Evolutionary conservation across 2,113 vertebrate species (phyloP).

Genomic region (Macquaria australasica): DNA sequence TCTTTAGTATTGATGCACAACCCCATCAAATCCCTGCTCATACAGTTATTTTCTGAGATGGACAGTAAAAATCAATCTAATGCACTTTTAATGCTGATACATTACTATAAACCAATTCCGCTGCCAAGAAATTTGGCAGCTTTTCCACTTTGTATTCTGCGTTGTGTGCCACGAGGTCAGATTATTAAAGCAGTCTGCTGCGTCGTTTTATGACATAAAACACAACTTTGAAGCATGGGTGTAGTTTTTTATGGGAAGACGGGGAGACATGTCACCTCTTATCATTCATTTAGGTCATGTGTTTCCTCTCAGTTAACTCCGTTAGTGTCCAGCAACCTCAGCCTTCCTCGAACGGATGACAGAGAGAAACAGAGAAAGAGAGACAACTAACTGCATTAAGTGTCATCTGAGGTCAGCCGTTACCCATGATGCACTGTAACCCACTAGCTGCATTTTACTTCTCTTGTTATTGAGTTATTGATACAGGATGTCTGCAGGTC

Average conservation of each 20-base stretch:
- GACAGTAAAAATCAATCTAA: conserved; percentile 63
- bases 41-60: conserved; percentile 39
- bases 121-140: conserved; percentile 40
- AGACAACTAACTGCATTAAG: background rate
- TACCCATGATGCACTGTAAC: background rate
- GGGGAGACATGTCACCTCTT: background rate
- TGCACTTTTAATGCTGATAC: conserved; percentile 56
- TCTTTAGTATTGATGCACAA: conserved; percentile 66
- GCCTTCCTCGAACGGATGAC: background rate
- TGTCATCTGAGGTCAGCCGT: background rate
- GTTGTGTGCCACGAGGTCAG: conserved; percentile 20
- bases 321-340: background rate
- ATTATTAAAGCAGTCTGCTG: conserved; percentile 21
- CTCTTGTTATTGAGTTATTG: background rate
- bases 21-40: conserved; percentile 45
- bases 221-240: background rate
- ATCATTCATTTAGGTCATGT: conserved; percentile 8
- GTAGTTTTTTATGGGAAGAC: conserved; percentile 23
- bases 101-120: conserved; percentile 37
- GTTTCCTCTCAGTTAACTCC: conserved; percentile 12
- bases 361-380: background rate
- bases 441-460: too few species aligned
- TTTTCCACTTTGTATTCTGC: background rate
- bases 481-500: background rate
- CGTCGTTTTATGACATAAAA: conserved; percentile 18